Evolutionary conservation across 1,140 invertebrate species (phyloP).

Genomic region (Polypedilum pembai): DNA sequence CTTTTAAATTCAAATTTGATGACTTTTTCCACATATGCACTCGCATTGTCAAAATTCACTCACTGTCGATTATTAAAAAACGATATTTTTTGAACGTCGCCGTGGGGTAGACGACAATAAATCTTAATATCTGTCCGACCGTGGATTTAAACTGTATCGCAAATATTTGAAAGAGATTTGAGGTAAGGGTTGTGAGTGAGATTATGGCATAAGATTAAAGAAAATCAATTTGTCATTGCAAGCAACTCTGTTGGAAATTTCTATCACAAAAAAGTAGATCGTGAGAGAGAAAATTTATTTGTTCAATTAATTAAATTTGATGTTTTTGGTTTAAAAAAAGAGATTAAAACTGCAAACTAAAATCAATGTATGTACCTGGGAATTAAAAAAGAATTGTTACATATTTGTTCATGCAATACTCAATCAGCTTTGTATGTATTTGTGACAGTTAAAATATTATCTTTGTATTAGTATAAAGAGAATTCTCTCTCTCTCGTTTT

Average conservation of each 20-base stretch:
- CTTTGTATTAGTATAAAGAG: not conserved
- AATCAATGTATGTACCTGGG: not conserved
- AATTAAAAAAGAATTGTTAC: not conserved
- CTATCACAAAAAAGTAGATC: not conserved
- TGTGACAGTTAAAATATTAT: not conserved
- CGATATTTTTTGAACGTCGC: too few species aligned
- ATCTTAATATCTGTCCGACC: too few species aligned
- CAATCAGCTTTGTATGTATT: not conserved
- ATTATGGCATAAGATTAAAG: constrained; percentile 1
- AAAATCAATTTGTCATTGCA: constrained; percentile 5
- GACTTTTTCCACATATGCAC: constrained; percentile 1
- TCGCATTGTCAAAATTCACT: too few species aligned
- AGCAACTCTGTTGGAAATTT: not conserved
- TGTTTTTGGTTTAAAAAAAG: constrained; percentile 7
- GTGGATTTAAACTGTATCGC: too few species aligned
- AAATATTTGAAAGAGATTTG: too few species aligned
- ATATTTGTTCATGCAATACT: not conserved
- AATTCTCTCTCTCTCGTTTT: not conserved
- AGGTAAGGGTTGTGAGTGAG: not conserved
- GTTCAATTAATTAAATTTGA: constrained; percentile 11
- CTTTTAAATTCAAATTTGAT: constrained; percentile 6
- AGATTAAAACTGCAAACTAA: not conserved
- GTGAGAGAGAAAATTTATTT: not conserved
- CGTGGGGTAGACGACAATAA: too few species aligned
- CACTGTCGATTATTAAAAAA: too few species aligned